phyloP scores from a whole-genome alignment of 2,888 invertebrate species.

The Orthonychiurus folsomi region DNA sequence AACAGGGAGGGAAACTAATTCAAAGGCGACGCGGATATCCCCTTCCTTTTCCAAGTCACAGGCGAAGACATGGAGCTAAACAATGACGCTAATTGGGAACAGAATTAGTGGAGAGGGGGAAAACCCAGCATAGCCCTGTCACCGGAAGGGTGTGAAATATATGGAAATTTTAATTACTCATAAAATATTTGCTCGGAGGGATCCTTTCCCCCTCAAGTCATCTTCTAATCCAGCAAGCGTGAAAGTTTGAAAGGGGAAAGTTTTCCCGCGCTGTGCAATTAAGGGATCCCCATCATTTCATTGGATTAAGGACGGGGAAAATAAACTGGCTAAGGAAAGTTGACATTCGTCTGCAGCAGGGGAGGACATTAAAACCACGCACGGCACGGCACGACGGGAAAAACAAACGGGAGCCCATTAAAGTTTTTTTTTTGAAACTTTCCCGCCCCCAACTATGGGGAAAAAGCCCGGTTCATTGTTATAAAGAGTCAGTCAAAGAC shows the following conservation, averaged over 20 bases:
- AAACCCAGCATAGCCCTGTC: neutral
- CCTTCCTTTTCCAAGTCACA: neutral
- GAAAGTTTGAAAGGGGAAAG: neutral
- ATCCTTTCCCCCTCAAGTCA: slow-evolving; percentile 3
- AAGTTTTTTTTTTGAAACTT: too few relatives aligned
- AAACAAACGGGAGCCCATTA: too few relatives aligned
- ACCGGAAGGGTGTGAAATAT: slow-evolving; percentile 32
- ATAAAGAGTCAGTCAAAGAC: too few relatives aligned
- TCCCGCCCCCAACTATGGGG: too few relatives aligned
- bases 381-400: too few relatives aligned
- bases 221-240: neutral
- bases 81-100: slow-evolving; percentile 31
- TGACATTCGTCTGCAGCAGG: too few relatives aligned
- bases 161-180: slow-evolving; percentile 40
- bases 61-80: slow-evolving; percentile 15
- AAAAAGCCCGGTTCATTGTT: too few relatives aligned
- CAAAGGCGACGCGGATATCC: neutral
- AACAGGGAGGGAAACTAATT: neutral
- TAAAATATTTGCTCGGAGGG: slow-evolving; percentile 29
- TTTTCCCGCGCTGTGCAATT: neutral
- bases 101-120: slow-evolving; percentile 24
- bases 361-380: too few relatives aligned
- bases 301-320: neutral
- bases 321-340: too few relatives aligned
- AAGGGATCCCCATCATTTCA: neutral